Base-by-base conservation (phyloP, 2,113 vertebrate species). In the Lota lota region DNA sequence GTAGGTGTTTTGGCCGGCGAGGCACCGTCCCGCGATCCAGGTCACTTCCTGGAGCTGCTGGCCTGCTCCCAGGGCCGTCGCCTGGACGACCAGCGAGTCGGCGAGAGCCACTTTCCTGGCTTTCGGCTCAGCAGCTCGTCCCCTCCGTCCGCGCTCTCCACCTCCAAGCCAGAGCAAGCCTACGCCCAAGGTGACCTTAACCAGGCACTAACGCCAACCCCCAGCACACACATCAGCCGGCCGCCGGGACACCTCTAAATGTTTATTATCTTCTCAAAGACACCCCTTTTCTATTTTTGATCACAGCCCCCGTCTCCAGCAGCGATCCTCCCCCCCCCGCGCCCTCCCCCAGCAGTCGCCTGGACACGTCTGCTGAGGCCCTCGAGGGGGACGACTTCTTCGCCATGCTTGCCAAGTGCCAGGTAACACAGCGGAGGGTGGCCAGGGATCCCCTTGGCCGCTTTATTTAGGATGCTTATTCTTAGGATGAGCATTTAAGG, bases 1-100 rank as follows among this genome's bases (percentile, higher is more conserved):
- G 5, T 64, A 98, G 97, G 93, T 73, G 79, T 89, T 18, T 93
- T 91, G 24, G 78, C 78, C 0, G 79, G 85, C 0, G 73, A 83
- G 4, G 79, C 89, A 19, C 80, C 84, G n/a, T 88, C 56, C 15
- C 94, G 94, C 4, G 95, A 94, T 88, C 95, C 94, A 0, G 93
- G 94, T 12, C 95, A 95, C 70, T 97, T 97, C 72, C 93, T 98
- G 77, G 97, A 97, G 24, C 92, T 95, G 54, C 91, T 97, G 47
- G 95, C 93, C 40, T 96, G 93, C 89, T 97, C 95, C 0, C 97
- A 98, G 90, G 92, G 91, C 86, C 94, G 94, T 53, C 93, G 95
- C 0, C 92, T 97, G 1, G 93, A 98, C 5, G 95, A 98, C 83
- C 97, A 98, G 18, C 91, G 95, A 1, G 95, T 92, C 63, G 96